phyloP scores from a whole-genome alignment of 2,888 invertebrate genomes.

The Phalera bucephala region DNA sequence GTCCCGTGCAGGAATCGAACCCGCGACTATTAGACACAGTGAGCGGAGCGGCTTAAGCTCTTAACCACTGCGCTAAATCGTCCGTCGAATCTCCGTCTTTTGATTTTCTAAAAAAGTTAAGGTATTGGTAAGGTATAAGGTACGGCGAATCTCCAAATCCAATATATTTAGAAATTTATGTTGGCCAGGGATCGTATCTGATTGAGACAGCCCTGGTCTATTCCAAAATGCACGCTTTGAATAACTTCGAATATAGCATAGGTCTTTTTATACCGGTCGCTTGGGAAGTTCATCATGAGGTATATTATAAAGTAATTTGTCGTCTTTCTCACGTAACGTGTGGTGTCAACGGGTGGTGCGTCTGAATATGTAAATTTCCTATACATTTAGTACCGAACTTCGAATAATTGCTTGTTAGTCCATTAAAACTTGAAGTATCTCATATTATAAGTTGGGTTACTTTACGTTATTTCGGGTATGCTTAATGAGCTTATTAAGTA shows the following conservation, averaged over 20 bases:
- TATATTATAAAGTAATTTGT: slow-evolving; percentile 53
- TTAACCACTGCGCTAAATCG: no score
- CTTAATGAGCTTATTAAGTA: slow-evolving; percentile 24
- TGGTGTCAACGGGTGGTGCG: slow-evolving; percentile 45
- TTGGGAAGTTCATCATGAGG: slow-evolving; percentile 32
- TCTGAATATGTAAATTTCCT: slow-evolving; percentile 1
- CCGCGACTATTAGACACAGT: no score
- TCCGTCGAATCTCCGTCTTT: no score
- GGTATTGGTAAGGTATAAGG: no score
- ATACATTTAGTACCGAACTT: slow-evolving; percentile 1
- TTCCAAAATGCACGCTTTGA: no score
- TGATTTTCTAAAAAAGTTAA: no score
- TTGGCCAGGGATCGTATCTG: no score
- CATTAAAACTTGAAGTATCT: slow-evolving; percentile 5
- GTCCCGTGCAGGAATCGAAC: no score
- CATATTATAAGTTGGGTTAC: slow-evolving; percentile 4
- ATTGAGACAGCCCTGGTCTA: no score
- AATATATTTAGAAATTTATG: no score
- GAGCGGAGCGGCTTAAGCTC: no score
- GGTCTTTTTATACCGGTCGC: slow-evolving; percentile 27
- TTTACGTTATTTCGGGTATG: slow-evolving; percentile 3
- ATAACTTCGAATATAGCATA: not conserved
- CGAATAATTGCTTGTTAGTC: slow-evolving; percentile 25
- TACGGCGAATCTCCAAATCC: no score
- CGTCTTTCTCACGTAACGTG: slow-evolving; percentile 51